Evolutionary conservation across 2,888 invertebrate genomes (phyloP).

Genomic region (Saturnia japonica): DNA sequence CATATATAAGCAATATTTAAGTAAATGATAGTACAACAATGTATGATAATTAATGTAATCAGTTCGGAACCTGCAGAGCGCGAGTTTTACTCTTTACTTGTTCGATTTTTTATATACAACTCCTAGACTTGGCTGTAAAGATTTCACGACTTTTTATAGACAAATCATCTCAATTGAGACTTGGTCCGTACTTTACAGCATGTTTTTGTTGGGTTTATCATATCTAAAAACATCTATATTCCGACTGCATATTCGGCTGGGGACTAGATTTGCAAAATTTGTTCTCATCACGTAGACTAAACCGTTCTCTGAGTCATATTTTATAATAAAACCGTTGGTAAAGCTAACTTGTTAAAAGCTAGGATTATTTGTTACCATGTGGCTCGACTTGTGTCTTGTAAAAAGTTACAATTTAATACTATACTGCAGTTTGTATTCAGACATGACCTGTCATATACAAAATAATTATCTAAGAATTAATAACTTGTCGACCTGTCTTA

Average conservation of each 20-base stretch:
- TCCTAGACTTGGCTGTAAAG: too few relatives aligned
- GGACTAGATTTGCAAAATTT: background rate
- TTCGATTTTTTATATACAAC: too few relatives aligned
- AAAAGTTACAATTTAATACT: background rate
- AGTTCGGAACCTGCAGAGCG: too few relatives aligned
- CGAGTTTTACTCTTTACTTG: too few relatives aligned
- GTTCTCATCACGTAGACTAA: slow-evolving; percentile 20
- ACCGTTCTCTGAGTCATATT: slow-evolving; percentile 16
- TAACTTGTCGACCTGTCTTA: background rate
- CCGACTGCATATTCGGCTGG: background rate
- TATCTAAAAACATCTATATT: background rate
- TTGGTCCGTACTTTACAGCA: too few relatives aligned
- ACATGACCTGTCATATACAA: background rate
- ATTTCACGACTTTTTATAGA: too few relatives aligned
- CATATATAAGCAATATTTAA: too few relatives aligned
- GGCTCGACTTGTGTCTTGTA: background rate
- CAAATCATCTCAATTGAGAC: too few relatives aligned
- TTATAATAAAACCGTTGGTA: background rate
- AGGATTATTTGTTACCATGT: background rate
- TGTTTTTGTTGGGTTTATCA: too few relatives aligned
- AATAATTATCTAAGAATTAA: background rate
- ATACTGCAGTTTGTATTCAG: background rate
- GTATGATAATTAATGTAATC: too few relatives aligned
- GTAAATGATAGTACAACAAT: too few relatives aligned
- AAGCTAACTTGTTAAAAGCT: slow-evolving; percentile 11